Base-by-base conservation (phyloP, 2,797 vertebrate genomes). In the Odontamblyopus lacepedii region DNA sequence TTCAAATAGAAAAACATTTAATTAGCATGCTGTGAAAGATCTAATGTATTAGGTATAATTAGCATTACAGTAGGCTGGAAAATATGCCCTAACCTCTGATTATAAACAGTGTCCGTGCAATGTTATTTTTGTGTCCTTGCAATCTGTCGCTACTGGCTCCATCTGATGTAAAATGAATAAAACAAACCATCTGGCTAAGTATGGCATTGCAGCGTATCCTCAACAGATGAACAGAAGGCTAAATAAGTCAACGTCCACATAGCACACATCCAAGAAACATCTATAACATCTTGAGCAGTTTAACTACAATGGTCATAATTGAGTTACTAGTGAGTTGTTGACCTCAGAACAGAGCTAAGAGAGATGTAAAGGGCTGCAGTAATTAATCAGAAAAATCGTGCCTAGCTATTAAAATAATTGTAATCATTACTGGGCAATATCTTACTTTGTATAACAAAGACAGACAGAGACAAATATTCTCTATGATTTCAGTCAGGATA, bases 21-120 rank as follows among this genome's bases (percentile, higher is more conserved):
- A 77, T 79, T 69, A 63, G 65, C 57, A 70, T 70, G 53, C 12
- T 69, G 51, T 51, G 65, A 26, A 57, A 67, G 63, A n/a, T 41
- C 73, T 26, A 71, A 78, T 79, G 65, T 23, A 79, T 74, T 63
- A 32, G 12, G 26, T 55, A 68, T 35, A 26, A 57, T 71, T 76
- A 64, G 56, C 55, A 73, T 77, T 55, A 75, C 57, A 66, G 63
- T 66, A 29, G 15, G 44, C 50, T 77, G 75, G 64, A 51, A 74
- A 55, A 44, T 72, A 73, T 72, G 51, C 38, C 41, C 3, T 18
- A 51, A 76, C 44, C 41, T 61, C 35, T 27, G 51, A 41, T 66
- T 38, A 30, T 62, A 56, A 67, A 73, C 67, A 38, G 6, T 56
- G 30, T 67, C 35, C 35, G 12, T 15, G 59, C 35, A 11, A 35